phyloP scores from a whole-genome alignment of 2,888 invertebrate species.

The Ethmia dodecea region DNA sequence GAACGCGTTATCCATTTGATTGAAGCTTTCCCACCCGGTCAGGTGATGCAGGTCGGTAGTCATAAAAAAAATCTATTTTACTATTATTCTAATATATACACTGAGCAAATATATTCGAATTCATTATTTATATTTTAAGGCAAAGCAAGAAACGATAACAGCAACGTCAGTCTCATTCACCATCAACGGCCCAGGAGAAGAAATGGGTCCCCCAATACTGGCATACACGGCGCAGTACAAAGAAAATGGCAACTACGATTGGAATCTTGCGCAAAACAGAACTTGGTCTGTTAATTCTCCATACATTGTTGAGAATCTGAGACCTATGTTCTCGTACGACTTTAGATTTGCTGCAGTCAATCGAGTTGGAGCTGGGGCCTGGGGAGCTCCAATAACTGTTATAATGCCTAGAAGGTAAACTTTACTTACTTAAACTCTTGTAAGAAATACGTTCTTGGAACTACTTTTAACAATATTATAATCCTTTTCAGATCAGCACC shows the following conservation, averaged over 20 bases:
- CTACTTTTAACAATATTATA: no score
- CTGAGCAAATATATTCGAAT: neutral
- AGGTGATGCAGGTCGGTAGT: constrained; percentile 69
- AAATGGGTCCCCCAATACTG: constrained; percentile 85
- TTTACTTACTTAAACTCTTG: no score
- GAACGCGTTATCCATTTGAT: constrained; percentile 83
- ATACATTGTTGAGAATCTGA: constrained; percentile 88
- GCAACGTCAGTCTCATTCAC: constrained; percentile 91
- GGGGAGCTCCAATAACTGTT: constrained; percentile 80
- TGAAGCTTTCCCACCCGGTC: constrained; percentile 84
- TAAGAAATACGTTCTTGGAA: no score
- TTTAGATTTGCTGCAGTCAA: constrained; percentile 92
- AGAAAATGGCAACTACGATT: constrained; percentile 80
- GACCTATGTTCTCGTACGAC: constrained; percentile 86
- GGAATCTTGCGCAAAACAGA: constrained; percentile 83
- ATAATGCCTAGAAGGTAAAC: constrained; percentile 83
- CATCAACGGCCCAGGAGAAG: constrained; percentile 85
- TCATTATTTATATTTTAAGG: no score
- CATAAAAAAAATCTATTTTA: neutral
- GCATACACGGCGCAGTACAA: constrained; percentile 87
- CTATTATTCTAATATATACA: neutral
- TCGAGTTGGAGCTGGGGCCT: constrained; percentile 88
- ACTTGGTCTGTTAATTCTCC: constrained; percentile 89
- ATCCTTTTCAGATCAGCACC: constrained; percentile 81
- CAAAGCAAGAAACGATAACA: constrained; percentile 82